These are phyloP conservation scores for Dendrocopos noguchii DNA, from an alignment of 2,113 vertebrate species.

Conservation along the genomic window DNA sequence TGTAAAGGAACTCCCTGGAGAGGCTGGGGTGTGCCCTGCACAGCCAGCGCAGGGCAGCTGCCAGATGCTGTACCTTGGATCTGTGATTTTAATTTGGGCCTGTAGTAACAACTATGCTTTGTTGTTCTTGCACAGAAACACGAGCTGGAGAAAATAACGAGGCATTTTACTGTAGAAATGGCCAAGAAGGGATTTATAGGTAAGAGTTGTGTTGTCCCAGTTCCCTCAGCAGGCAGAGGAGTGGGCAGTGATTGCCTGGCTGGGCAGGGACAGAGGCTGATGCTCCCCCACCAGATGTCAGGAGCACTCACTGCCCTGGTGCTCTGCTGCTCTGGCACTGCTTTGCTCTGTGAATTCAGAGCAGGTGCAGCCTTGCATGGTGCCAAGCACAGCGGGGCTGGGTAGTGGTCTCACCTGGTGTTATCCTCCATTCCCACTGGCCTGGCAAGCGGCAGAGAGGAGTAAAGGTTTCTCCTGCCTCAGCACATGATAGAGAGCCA, in stretches of 20 bases:
- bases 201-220: neutral
- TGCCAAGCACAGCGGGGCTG: rapidly evolving
- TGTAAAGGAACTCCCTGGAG: neutral
- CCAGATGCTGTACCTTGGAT: neutral
- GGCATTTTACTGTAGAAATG: slow-evolving; percentile 13
- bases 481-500: rapidly evolving
- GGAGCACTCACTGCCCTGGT: rapidly evolving
- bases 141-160: slow-evolving; percentile 16
- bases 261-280: neutral
- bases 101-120: neutral
- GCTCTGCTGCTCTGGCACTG: neutral
- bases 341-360: neutral
- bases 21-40: no score
- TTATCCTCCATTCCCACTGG: neutral
- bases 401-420: neutral
- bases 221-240: neutral
- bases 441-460: no score
- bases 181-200: slow-evolving; percentile 39
- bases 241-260: neutral
- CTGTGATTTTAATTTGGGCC: neutral
- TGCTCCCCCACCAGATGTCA: neutral
- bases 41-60: neutral
- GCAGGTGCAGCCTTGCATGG: rapidly evolving
- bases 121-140: neutral
- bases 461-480: neutral